Conservation (phyloP, 2,113 vertebrate genomes). For the Chauna torquata region DNA sequence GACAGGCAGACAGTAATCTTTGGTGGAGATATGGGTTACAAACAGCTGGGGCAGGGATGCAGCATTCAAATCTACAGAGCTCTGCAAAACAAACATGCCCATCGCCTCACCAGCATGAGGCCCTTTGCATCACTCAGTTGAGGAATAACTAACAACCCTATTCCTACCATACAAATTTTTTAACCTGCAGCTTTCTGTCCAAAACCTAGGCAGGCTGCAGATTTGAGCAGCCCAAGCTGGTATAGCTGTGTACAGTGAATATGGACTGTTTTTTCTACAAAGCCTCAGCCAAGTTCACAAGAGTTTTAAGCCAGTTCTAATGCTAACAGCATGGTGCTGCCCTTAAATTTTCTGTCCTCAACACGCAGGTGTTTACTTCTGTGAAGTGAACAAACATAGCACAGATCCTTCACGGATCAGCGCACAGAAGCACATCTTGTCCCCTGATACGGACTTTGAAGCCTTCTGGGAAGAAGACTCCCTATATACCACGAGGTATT, state of each 20-base stretch:
- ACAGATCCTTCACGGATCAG: constrained; percentile 24
- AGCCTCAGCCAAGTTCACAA: neutral
- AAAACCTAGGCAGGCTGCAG: neutral
- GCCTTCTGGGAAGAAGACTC: neutral
- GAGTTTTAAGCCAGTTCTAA: neutral
- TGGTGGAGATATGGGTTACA: neutral
- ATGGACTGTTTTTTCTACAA: neutral
- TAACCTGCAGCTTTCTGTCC: neutral
- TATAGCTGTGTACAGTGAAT: neutral
- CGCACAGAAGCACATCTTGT: constrained; percentile 5
- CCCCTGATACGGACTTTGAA: neutral
- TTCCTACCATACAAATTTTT: accelerated
- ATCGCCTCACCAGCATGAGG: neutral
- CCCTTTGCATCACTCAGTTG: neutral
- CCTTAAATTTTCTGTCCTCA: neutral
- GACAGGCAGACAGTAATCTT: neutral
- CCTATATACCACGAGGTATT: neutral
- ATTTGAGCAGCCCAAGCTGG: neutral
- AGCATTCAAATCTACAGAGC: neutral
- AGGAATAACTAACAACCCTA: neutral
- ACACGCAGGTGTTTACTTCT: neutral
- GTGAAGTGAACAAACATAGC: neutral
- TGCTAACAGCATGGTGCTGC: neutral
- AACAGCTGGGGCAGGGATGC: neutral
- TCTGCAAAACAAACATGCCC: neutral